phyloP scores from a whole-genome alignment of 2,888 invertebrate species.

The Acanthosepion lycidas region DNA sequence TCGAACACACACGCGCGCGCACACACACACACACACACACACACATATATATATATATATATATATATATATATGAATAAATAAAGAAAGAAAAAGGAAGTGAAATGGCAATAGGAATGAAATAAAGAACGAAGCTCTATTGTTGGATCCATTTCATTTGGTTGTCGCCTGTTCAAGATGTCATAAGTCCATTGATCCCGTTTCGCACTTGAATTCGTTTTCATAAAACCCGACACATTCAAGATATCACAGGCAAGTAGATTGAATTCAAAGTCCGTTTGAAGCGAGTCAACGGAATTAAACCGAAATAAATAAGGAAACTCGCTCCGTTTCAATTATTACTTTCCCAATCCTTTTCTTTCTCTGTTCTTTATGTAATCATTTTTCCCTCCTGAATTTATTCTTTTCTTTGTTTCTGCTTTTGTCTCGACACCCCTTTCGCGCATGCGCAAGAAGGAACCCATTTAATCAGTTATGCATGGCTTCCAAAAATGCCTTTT shows the following conservation, averaged over 20 bases:
- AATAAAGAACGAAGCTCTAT: not conserved
- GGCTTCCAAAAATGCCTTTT: not conserved
- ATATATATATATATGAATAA: not conserved
- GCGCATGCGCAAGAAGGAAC: not conserved
- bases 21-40: not conserved
- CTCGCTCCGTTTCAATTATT: not conserved
- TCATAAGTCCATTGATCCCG: not conserved
- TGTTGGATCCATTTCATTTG: not conserved
- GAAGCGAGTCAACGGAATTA: slow-evolving; percentile 14
- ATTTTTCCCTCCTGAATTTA: not conserved
- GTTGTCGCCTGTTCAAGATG: not conserved
- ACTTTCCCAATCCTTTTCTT: not conserved
- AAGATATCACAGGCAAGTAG: not conserved
- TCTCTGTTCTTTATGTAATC: not conserved
- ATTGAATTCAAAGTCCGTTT: not conserved
- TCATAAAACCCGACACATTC: slow-evolving; percentile 4
- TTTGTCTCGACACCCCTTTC: not conserved
- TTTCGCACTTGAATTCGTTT: not conserved
- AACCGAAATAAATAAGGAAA: slow-evolving; percentile 11
- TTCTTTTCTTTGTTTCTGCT: not conserved
- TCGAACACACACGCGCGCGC: not conserved
- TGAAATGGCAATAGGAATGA: not conserved
- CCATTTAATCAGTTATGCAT: slow-evolving; percentile 10
- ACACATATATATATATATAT: slow-evolving; percentile 33
- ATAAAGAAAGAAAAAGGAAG: not conserved